phyloP scores from a whole-genome alignment of 2,113 vertebrate species.

The Neodon shergylaensis region DNA sequence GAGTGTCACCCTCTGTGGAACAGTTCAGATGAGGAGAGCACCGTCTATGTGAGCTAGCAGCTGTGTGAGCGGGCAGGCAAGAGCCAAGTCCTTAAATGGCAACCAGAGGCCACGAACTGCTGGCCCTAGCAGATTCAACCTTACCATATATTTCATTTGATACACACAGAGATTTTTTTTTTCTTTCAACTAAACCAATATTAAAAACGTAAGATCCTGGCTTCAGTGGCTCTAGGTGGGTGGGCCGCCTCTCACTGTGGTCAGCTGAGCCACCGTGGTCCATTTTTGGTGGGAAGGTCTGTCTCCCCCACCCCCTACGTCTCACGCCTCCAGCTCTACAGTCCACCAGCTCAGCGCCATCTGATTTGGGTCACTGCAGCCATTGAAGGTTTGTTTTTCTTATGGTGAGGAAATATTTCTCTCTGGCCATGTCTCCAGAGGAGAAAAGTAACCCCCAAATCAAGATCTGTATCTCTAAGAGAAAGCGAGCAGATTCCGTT shows the following conservation, averaged over 20 bases:
- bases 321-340: not conserved
- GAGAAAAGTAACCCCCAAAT: constrained; percentile 63
- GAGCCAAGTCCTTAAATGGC: not conserved
- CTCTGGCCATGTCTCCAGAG: constrained; percentile 38
- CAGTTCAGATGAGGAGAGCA: not conserved
- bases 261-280: not conserved
- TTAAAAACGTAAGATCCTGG: not conserved
- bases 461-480: constrained; percentile 38
- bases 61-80: not conserved
- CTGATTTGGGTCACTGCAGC: constrained; percentile 9
- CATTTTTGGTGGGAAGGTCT: not conserved
- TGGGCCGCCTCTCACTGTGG: not conserved
- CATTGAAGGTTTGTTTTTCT: constrained; percentile 20
- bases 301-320: not conserved
- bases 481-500: constrained; percentile 41
- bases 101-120: not conserved
- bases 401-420: constrained; percentile 49
- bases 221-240: not conserved
- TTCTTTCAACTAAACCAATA: not conserved
- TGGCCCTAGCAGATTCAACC: not conserved
- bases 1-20: not conserved
- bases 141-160: not conserved
- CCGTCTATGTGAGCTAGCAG: not conserved
- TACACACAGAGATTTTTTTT: not conserved
- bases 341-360: not conserved